Evolutionary conservation across 2,888 invertebrate species (phyloP), one percentile per base, ranked within the genome.

Genomic region (Petrophora chlorosata): DNA sequence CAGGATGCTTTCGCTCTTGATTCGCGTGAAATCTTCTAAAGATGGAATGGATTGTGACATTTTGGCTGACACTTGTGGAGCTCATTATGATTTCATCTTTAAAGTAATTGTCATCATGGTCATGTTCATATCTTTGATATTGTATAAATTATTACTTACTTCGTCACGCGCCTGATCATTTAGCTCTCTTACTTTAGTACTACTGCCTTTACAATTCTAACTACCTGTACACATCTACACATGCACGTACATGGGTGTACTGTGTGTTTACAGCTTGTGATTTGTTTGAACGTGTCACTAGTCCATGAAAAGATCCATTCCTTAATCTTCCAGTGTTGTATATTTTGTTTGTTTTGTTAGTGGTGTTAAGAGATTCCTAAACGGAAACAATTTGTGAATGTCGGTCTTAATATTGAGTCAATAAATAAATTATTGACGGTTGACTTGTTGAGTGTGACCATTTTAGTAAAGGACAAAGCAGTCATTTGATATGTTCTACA

Each of bases 321-420:
- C 68, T 52, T 59, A 70, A n/a, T n/a, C 72, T 77, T 77, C 70
- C 81, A 78, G 69, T 79, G 76, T 76, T 79, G 76, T 76, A 69
- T 76, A 73, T 73, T 71, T 76, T 73, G 40, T 60, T 74, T 70
- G 73, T 77, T 77, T 61, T 71, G 65, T 73, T 53, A 33, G 47
- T 79, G 73, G 73, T 68, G 65, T 67, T 71, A 55, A 69, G 66
- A 66, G 70, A 69, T 76, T 70, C 65, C 69, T 65, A 52, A 59
- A 65, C 16, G 66, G 67, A 66, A 67, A 59, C 66, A 63, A 67
- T 75, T 69, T 71, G 74, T 76, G 71, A 70, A 74, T 74, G 71
- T 69, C 66, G 61, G 4, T 26, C 35, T 26, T 49, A 19, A 23
- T 33, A 26, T 46, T 47, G 26, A 47, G 53, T 57, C 42, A 59